Conservation (phyloP, 2,113 vertebrate genomes). For the Calypte anna region DNA sequence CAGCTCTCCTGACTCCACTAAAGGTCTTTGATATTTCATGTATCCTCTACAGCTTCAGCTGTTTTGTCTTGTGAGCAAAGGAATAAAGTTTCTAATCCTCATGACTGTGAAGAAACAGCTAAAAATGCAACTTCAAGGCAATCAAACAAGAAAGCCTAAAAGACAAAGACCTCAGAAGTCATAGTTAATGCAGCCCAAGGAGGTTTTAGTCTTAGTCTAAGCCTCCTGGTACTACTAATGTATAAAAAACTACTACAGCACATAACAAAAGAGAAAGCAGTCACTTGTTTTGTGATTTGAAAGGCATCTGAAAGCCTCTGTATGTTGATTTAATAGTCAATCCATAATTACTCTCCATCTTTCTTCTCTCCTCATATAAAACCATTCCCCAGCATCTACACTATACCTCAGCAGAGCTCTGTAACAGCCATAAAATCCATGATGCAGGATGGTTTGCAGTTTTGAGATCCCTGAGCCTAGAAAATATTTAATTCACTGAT, state of each 20-base stretch:
- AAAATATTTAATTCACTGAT: background rate
- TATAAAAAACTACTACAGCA: background rate
- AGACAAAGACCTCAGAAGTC: background rate
- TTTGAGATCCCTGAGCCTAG: background rate
- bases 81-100: background rate
- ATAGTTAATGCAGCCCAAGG: background rate
- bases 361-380: background rate
- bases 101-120: background rate
- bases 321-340: background rate
- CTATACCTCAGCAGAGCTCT: background rate
- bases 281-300: background rate
- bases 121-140: background rate
- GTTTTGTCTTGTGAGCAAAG: background rate
- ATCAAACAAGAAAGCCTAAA: background rate
- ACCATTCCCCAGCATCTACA: background rate
- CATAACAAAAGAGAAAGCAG: background rate
- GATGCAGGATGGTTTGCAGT: background rate
- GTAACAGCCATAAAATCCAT: background rate
- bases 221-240: background rate
- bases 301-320: background rate
- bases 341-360: background rate
- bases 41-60: background rate
- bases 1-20: background rate
- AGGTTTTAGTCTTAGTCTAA: background rate
- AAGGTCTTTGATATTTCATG: background rate